Evolutionary conservation across 1,140 invertebrate genomes (phyloP).

Genomic region (Drosophila teissieri): DNA sequence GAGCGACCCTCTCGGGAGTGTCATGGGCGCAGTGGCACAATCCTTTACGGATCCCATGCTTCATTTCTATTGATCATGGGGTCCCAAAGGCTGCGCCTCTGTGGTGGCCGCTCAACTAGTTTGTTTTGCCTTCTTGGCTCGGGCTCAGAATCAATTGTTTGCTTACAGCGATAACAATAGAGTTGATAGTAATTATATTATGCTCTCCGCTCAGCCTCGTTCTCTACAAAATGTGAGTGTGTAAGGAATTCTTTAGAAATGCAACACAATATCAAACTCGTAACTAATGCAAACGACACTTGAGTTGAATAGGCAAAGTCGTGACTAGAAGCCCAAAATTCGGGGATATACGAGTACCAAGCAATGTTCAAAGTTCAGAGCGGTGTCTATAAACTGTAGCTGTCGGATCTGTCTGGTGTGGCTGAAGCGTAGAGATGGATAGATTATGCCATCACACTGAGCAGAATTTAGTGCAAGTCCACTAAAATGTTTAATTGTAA

Average conservation of each 20-base stretch:
- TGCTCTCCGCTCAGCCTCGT: conserved; percentile 4
- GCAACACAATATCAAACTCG: conserved; percentile 1
- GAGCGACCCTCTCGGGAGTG: background rate
- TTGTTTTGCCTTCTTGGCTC: conserved; percentile 21
- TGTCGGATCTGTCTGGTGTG: background rate
- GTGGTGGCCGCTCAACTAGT: conserved; percentile 10
- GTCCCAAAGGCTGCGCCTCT: conserved; percentile 7
- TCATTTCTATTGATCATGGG: background rate
- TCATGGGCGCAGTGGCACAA: background rate
- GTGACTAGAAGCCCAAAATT: conserved; percentile 4
- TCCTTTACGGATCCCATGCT: background rate
- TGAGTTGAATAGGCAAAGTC: background rate
- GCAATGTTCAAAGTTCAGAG: conserved; percentile 21
- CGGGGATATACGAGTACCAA: conserved; percentile 19
- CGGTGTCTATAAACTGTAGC: conserved; percentile 1
- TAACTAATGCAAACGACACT: background rate
- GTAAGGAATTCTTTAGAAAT: background rate
- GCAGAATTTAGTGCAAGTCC: background rate
- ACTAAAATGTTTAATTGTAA: too few relatives aligned
- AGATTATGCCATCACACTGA: background rate
- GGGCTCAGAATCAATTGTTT: conserved; percentile 46
- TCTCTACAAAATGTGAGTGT: background rate
- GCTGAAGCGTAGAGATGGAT: conserved; percentile 1
- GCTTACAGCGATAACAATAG: conserved; percentile 55
- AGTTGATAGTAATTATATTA: conserved; percentile 29